A percentile compares a stretch with the other conserved stretches of the same genome.
Conservation (phyloP, 2,888 invertebrate genomes). For the Drosophila robusta region DNA sequence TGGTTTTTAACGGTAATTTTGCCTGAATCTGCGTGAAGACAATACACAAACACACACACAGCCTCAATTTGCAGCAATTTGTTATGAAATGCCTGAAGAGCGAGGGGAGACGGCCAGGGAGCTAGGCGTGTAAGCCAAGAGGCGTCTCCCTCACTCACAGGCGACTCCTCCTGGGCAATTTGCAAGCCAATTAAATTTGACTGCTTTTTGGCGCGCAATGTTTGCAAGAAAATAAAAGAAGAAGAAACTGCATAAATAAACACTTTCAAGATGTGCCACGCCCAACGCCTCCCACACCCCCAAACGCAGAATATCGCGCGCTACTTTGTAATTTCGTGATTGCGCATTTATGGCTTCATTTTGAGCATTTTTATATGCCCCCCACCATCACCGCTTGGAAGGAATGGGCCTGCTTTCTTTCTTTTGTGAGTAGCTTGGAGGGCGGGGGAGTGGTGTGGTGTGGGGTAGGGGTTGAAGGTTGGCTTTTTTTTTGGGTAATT, state of each 20-base stretch:
- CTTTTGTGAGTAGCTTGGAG: slow-evolving; percentile 33
- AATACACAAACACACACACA: slow-evolving; percentile 17
- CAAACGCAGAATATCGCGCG: slow-evolving; percentile 26
- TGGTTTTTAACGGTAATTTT: slow-evolving; percentile 66
- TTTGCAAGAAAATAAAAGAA: slow-evolving; percentile 39
- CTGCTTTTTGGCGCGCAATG: slow-evolving; percentile 57
- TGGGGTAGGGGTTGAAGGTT: neutral
- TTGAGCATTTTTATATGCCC: slow-evolving; percentile 72
- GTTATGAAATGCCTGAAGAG: slow-evolving; percentile 63
- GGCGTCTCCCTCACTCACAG: neutral
- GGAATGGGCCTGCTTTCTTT: slow-evolving; percentile 17
- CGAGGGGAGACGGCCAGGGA: neutral
- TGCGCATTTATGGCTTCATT: slow-evolving; percentile 82
- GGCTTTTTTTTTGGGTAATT: slow-evolving; percentile 65
- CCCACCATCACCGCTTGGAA: neutral
- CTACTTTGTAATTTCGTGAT: slow-evolving; percentile 78
- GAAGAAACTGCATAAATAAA: slow-evolving; percentile 75
- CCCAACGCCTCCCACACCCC: slow-evolving; percentile 9
- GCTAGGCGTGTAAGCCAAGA: slow-evolving; percentile 3
- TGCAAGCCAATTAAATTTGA: slow-evolving; percentile 79
- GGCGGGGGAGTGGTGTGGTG: neutral
- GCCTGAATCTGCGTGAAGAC: slow-evolving; percentile 43
- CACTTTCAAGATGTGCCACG: slow-evolving; percentile 56
- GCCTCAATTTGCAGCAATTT: slow-evolving; percentile 66
- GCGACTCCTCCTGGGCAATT: slow-evolving; percentile 54